These are phyloP conservation scores for Alectura lathami DNA, from an alignment of 2,113 vertebrate genomes.

Conservation along the genomic window DNA sequence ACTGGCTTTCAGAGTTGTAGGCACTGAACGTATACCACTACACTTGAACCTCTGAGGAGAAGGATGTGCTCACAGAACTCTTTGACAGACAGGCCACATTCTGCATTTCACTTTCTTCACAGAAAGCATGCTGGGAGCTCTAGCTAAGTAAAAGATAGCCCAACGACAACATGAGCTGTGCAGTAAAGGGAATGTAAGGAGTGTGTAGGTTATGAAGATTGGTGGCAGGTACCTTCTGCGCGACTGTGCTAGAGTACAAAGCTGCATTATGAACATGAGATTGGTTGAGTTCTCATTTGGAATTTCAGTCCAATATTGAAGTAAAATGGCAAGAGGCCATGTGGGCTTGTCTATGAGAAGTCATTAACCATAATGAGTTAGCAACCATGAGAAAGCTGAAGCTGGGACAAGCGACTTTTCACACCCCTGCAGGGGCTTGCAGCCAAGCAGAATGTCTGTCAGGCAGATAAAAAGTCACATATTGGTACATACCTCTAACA, in stretches of 20 bases:
- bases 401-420: neutral
- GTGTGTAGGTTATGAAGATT: rapidly evolving
- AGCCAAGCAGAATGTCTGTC: neutral
- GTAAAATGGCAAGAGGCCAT: neutral
- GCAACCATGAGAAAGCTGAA: neutral
- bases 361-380: neutral
- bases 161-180: neutral
- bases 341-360: neutral
- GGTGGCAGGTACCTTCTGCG: neutral
- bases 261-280: rapidly evolving
- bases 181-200: neutral
- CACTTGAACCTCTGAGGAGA: neutral
- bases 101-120: neutral
- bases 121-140: neutral
- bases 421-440: neutral
- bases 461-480: neutral
- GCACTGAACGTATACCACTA: rapidly evolving
- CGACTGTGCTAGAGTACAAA: neutral
- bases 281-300: neutral
- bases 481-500: neutral
- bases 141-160: neutral
- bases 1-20: neutral
- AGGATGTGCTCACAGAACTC: neutral
- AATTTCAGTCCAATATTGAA: neutral
- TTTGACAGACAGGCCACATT: neutral